Evolutionary conservation across 2,797 vertebrate species (phyloP).

Genomic region (Botia almorhae): DNA sequence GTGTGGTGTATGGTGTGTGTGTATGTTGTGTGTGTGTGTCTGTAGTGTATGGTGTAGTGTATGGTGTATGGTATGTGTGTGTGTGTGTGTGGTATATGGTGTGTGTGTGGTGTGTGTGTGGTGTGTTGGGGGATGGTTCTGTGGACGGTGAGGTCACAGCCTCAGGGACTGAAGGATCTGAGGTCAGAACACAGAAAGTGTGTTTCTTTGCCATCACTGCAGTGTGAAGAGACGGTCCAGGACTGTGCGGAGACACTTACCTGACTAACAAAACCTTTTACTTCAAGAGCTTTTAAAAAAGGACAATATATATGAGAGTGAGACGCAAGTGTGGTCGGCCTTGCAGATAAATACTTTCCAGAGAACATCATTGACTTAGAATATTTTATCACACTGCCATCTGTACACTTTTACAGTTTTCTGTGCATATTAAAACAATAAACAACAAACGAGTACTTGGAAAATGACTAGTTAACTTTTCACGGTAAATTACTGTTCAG

Average conservation of each 20-base stretch:
- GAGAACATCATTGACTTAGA: too few species aligned
- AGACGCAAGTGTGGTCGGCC: background rate
- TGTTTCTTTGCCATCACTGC: slow-evolving; percentile 16
- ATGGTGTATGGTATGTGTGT: too few species aligned
- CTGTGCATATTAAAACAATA: too few species aligned
- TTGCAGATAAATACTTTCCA: background rate
- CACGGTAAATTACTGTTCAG: too few species aligned
- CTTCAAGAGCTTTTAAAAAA: background rate
- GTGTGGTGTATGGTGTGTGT: slow-evolving; percentile 8
- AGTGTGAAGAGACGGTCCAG: slow-evolving; percentile 15
- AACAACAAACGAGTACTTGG: too few species aligned
- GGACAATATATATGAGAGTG: too few species aligned
- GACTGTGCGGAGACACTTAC: background rate
- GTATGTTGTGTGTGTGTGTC: background rate
- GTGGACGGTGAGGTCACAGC: slow-evolving; percentile 32
- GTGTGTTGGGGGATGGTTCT: background rate
- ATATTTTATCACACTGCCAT: too few species aligned
- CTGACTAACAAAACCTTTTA: background rate
- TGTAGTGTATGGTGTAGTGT: too few species aligned
- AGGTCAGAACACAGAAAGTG: slow-evolving; percentile 41
- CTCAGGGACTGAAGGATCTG: slow-evolving; percentile 30
- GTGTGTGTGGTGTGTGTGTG: slow-evolving; percentile 6
- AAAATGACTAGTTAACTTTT: too few species aligned
- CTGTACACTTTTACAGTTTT: too few species aligned
- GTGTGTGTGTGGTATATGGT: too few species aligned